Evolutionary conservation across 2,797 vertebrate species (phyloP), one percentile per base, ranked within the genome.

Genomic region (Fundulus diaphanus): DNA sequence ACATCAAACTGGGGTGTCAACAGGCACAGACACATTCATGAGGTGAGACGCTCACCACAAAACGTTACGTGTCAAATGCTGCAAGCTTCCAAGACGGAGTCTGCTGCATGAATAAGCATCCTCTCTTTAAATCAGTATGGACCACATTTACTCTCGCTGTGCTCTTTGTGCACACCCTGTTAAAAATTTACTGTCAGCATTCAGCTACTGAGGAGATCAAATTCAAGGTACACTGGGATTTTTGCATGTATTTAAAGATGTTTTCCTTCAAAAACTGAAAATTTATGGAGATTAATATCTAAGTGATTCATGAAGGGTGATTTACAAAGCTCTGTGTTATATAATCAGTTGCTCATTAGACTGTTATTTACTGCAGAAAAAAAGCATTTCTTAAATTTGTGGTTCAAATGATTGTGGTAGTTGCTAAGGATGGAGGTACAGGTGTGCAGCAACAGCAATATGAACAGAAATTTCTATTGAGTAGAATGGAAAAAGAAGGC

Each of bases 31-130:
- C 72, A 76, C 56, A 78, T 49, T 81, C 78, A 80, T 44, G 73
- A 78, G 72, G 52, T 27, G 29, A 84, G 74, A 81, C 73, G 78
- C 63, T 75, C 66, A 76, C 57, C 68, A 67, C 74, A 70, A 74
- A 78, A 66, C 78, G 77, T 72, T 46, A 77, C 37, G 3, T 81
- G 74, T 87, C 73, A 86, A 81, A 82, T 8, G 35, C 72, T 65
- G 73, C 57, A 33, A 49, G 72, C 24, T 69, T 73, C 57, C 71
- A 78, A 77, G 76, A 83, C 85, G 79, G 69, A 80, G 42, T 75
- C 67, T 63, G 35, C 3, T 52, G 72, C 63, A 68, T 11, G 22
- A 74, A 63, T 65, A 56, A 71, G 78, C 68, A 44, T 52, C 52
- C 59, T 54, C n/a, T 61, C 72, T 85, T 77, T 66, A 78, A 78